Evolutionary conservation across 64 coral and sea anemone species (phyloP).

Genomic region (Montipora sp.): DNA sequence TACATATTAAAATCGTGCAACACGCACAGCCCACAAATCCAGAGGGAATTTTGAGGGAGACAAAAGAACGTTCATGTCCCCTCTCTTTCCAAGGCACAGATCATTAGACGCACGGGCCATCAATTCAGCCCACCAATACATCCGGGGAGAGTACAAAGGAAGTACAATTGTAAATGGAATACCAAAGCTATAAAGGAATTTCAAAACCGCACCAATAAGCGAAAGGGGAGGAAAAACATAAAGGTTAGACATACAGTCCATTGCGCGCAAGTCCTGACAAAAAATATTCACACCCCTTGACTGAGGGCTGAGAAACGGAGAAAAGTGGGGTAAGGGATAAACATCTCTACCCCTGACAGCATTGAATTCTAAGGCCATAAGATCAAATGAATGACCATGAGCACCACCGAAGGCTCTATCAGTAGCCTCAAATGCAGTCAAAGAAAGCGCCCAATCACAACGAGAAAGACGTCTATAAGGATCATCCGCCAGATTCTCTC

Average conservation of each 20-base stretch:
- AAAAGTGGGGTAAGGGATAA: constrained; percentile 13
- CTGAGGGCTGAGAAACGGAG: not conserved
- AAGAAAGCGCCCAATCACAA: not conserved
- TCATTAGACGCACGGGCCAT: not conserved
- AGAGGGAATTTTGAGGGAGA: not conserved
- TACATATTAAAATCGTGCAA: not conserved
- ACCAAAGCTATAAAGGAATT: not conserved
- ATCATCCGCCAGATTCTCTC: constrained; percentile 7
- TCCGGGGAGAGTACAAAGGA: not conserved
- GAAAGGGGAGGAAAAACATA: constrained; percentile 10
- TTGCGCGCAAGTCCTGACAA: constrained; percentile 12
- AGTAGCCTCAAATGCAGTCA: not conserved
- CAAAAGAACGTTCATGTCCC: not conserved
- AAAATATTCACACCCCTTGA: constrained; percentile 41
- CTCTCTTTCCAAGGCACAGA: constrained; percentile 1
- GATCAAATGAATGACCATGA: not conserved
- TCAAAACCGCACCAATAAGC: not conserved
- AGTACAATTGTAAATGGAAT: constrained; percentile 46
- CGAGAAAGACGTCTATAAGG: constrained; percentile 3
- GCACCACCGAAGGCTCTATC: not conserved
- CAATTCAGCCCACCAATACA: constrained; percentile 37
- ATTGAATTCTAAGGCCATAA: not conserved
- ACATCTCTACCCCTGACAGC: not conserved
- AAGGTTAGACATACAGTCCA: not conserved
- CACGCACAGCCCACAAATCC: not conserved